These are phyloP conservation scores for Mus pahari DNA, from an alignment of 2,113 vertebrate species.

Conservation along the genomic window DNA sequence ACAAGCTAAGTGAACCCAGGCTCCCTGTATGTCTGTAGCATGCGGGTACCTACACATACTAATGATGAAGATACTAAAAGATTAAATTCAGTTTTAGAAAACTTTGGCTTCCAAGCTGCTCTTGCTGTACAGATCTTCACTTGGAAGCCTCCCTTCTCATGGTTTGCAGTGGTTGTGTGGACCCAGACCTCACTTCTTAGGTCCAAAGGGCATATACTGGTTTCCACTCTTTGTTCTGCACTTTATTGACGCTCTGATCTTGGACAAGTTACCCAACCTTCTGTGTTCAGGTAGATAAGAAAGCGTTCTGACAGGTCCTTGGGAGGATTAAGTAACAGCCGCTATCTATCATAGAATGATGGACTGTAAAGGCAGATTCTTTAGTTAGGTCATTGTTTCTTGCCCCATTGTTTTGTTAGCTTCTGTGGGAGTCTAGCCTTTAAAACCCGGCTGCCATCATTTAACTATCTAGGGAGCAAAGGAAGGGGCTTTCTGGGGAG, in stretches of 20 bases:
- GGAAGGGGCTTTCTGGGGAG: not conserved
- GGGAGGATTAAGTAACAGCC: constrained; percentile 36
- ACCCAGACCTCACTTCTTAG: not conserved
- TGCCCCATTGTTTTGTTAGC: not conserved
- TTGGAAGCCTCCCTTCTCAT: not conserved
- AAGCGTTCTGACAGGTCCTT: constrained; percentile 5
- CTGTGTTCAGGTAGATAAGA: not conserved
- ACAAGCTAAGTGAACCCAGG: no score
- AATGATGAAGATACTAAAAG: not conserved
- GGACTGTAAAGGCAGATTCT: not conserved
- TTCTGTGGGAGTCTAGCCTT: constrained; percentile 18
- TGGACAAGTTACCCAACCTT: constrained; percentile 4
- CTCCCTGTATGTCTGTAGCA: no score
- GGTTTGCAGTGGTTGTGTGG: not conserved
- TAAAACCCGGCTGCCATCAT: constrained; percentile 35
- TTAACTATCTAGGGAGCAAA: not conserved
- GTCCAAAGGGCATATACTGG: not conserved
- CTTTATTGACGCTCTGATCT: constrained; percentile 31
- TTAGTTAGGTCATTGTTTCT: constrained; percentile 25
- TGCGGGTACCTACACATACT: not conserved
- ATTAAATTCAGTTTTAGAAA: not conserved
- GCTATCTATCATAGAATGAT: not conserved
- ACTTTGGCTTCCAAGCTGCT: not conserved
- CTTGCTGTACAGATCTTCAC: not conserved
- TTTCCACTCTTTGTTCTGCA: not conserved